Evolutionary conservation across 2,113 vertebrate genomes (phyloP), one percentile per base, ranked within the genome.

Genomic region (Notarius quadriscutis): DNA sequence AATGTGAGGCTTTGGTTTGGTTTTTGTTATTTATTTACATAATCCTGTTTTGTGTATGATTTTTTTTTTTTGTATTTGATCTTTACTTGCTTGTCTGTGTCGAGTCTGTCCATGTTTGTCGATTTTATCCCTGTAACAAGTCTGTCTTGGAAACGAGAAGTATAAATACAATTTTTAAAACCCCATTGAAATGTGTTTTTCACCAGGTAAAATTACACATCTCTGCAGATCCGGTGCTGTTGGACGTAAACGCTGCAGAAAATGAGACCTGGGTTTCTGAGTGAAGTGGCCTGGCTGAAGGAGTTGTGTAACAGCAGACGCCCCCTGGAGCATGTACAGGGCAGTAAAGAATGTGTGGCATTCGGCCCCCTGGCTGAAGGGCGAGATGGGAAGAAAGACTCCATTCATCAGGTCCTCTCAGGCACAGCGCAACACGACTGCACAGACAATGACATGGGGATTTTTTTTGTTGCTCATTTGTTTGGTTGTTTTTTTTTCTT

Each of bases 371-470:
- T 90, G 87, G 89, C 93, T 91, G 91, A 86, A 53, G 53, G 63
- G 86, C 55, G 90, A 41, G 41, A 90, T 92, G 91, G 88, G 87
- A 93, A 94, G 91, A 95, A 94, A 93, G 91, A 88, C 81, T 86
- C 90, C 91, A 93, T 95, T 95, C 92, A 95, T 88, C 86, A 89
- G 84, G 88, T 93, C 87, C 88, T 91, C 91, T 94, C 90, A 88
- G 92, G 92, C 90, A 51, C 89, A 12, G 80, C 84, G 88, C 75
- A 89, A 89, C 93, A 89, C 91, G 92, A 93, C 95, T 57, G 22
- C 57, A 60, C 92, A 79, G 92, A 94, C 91, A 94, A 90, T 92
- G 93, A 93, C 93, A 89, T 74, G 88, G 91, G 91, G 85, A 91
- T 92, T 91, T 91, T 92, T 91, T 92, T 92, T 90, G 90, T 88